Evolutionary conservation across 53 echinoderm and acorn worm species (phyloP).

Genomic region (Crossaster papposus): DNA sequence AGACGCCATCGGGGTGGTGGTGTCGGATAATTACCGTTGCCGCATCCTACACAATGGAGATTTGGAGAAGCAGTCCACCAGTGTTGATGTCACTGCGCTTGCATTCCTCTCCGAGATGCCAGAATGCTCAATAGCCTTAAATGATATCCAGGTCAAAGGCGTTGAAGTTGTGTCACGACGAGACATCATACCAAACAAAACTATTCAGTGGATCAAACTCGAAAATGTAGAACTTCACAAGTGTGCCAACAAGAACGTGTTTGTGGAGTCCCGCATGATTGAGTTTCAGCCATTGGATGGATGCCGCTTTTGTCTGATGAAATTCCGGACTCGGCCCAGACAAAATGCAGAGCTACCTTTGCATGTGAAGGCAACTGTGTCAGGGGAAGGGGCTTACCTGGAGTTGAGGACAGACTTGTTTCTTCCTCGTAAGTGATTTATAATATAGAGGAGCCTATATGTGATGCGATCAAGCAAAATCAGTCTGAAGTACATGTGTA

Average conservation of each 20-base stretch:
- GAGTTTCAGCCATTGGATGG: slow-evolving; percentile 87
- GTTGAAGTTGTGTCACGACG: slow-evolving; percentile 78
- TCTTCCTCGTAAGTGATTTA: slow-evolving; percentile 74
- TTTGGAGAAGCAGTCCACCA: slow-evolving; percentile 70
- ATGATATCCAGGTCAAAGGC: slow-evolving; percentile 82
- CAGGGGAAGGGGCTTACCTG: slow-evolving; percentile 83
- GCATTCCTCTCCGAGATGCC: slow-evolving; percentile 92
- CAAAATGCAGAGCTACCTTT: slow-evolving; percentile 75
- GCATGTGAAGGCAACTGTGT: slow-evolving; percentile 74
- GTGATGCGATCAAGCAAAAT: too few species aligned
- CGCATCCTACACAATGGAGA: slow-evolving; percentile 72
- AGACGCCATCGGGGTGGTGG: slow-evolving; percentile 77
- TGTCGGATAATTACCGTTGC: slow-evolving; percentile 78
- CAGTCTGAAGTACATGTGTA: too few species aligned
- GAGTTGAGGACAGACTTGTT: slow-evolving; percentile 88
- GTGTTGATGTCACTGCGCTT: slow-evolving; percentile 67
- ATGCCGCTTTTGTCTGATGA: slow-evolving; percentile 82
- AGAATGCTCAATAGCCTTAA: slow-evolving; percentile 87
- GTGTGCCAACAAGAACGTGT: slow-evolving; percentile 88
- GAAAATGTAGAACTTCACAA: slow-evolving; percentile 84
- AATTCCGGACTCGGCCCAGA: slow-evolving; percentile 72
- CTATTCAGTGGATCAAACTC: slow-evolving; percentile 85
- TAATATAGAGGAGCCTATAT: neutral
- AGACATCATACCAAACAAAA: slow-evolving; percentile 92
- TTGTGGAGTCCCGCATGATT: slow-evolving; percentile 81